These are phyloP conservation scores for Hoplostethus mediterraneus DNA, from an alignment of 2,797 vertebrate genomes.

Conservation along the genomic window DNA sequence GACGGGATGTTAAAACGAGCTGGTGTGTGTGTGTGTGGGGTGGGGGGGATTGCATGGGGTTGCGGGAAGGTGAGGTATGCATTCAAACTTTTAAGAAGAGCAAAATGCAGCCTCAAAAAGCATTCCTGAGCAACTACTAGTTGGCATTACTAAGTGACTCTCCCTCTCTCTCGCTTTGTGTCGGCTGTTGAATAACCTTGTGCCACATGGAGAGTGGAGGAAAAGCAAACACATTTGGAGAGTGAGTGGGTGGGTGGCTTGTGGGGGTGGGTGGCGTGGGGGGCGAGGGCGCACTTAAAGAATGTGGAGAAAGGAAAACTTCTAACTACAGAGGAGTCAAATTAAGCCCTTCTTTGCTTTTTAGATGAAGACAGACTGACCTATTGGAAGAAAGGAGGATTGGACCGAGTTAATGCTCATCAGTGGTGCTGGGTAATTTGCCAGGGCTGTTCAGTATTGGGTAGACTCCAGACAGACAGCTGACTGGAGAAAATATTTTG, in stretches of 20 bases:
- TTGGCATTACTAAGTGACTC: conserved; percentile 20
- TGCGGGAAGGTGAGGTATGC: conserved; percentile 13
- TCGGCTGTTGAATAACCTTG: conserved; percentile 35
- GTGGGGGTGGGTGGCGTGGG: neutral
- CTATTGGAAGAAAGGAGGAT: conserved; percentile 11
- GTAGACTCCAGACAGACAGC: too few relatives aligned
- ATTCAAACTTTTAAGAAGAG: conserved; percentile 39
- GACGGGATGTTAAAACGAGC: conserved; percentile 13
- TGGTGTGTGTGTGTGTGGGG: neutral
- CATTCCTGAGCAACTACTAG: conserved; percentile 17
- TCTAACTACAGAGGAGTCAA: neutral
- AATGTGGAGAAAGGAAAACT: conserved; percentile 9
- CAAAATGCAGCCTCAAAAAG: conserved; percentile 24
- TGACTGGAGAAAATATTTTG: too few relatives aligned
- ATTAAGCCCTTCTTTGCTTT: conserved; percentile 1
- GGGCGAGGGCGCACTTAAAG: conserved; percentile 32
- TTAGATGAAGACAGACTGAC: conserved; percentile 12
- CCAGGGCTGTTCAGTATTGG: too few relatives aligned
- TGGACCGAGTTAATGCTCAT: conserved; percentile 15
- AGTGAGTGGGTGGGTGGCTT: neutral
- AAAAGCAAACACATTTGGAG: conserved; percentile 38
- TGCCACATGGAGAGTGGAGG: conserved; percentile 24
- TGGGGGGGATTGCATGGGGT: neutral
- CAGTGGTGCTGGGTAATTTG: conserved; percentile 11
- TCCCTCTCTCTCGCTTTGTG: conserved; percentile 16